Evolutionary conservation across 1,140 invertebrate species (phyloP), one percentile per base, ranked within the genome.

Genomic region (Diabrotica virgifera): DNA sequence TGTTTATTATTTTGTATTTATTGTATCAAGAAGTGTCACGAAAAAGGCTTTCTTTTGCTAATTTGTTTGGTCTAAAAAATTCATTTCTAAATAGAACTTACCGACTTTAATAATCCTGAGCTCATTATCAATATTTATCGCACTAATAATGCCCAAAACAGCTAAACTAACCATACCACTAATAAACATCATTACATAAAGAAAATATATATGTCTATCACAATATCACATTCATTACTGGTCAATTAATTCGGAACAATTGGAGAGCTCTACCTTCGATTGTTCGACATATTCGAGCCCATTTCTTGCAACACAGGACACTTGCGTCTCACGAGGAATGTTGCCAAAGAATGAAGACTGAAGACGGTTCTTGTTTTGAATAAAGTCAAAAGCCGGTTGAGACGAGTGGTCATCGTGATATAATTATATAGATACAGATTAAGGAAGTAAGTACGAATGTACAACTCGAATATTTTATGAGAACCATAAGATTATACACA

Each of bases 71-170:
- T n/a, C n/a, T n/a, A n/a, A n/a, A 24, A 24, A 24, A 24, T 24
- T 1, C 1, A 24, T 24, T 4, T 24, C 24, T 24, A 2, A 24
- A 24, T 24, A 24, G 8, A 63, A 66, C 64, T 71, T 66, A 71
- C 69, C 69, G 38, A 58, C 68, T 52, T 65, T 68, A 10, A 66
- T 71, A 6, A 68, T 40, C 50, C 14, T 37, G 11, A 71, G 57
- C 36, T 66, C 63, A 59, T 64, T 66, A 38, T 71, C 69, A 52
- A 71, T 66, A 7, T 50, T 69, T 11, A 71, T 53, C 6, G 63
- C 53, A n/a, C 61, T 14, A 50, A 71, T 50, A 9, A 64, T 60
- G 37, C 63, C 52, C 36, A 71, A 60, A 64, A 67, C 14, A 5
- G 65, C 53, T 9, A 68, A 56, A 55, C 57, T 24, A 10, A 46